Evolutionary conservation across 1,140 invertebrate genomes (phyloP), one percentile per base, ranked within the genome.

Genomic region (Xylocopa sonorina): DNA sequence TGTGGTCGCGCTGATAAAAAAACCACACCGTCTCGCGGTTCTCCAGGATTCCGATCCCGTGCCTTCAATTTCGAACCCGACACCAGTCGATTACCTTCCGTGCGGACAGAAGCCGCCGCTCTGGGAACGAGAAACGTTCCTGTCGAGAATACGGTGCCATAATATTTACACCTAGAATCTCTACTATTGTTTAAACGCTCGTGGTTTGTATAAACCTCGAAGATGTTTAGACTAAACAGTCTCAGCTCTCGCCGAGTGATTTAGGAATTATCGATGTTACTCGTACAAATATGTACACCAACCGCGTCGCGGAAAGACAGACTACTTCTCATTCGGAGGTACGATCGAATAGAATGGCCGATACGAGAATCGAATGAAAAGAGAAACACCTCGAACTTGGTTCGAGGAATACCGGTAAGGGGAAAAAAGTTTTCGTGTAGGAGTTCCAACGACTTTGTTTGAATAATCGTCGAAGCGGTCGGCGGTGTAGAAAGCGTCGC

Each of bases 1-100:
- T 75, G 64, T 57, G 29, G 57, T n/a, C 34, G 2, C 38, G 32
- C 27, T 50, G 57, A n/a, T n/a, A n/a, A n/a, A 29, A 68, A 69
- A 85, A 81, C 64, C 68, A 63, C 27, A n/a, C n/a, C 41, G 63
- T 64, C 46, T 55, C 24, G 79, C 24, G 69, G 74, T 69, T 74
- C 32, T 46, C 18, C 34, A 7, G 24, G 10, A 60, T 41, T 78
- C 67, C 68, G n/a, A 57, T 32, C n/a, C n/a, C 32, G 29, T 51
- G 24, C 12, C 24, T 57, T 38, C 53, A 60, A 60, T 41, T 21
- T 55, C 43, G 9, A 58, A 64, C 27, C 27, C 32, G 38, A 75
- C 66, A 53, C n/a, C 46, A 16, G 24, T 62, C 29, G 53, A 80
- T 74, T 67, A 46, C 29, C 12, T n/a, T n/a, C n/a, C 0, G 21